A percentile compares a stretch with the other conserved stretches of the same genome.
phyloP scores from a whole-genome alignment of 2,113 vertebrate genomes.

The Micromys minutus region DNA sequence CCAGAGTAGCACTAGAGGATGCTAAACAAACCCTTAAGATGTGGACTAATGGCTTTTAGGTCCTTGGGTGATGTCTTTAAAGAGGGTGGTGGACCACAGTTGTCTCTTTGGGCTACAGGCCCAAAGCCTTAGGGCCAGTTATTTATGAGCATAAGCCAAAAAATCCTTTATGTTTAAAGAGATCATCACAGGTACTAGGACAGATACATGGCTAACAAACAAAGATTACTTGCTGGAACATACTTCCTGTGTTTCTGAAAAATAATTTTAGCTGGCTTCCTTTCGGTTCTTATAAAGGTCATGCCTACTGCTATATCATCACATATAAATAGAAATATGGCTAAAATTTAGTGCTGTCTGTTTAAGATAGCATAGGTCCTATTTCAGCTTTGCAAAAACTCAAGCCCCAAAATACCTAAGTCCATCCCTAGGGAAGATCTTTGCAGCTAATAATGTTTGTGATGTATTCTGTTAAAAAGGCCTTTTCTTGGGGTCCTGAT shows the following conservation, averaged over 20 bases:
- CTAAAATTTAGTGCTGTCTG: neutral
- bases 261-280: neutral
- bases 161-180: neutral
- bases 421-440: neutral
- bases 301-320: neutral
- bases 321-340: neutral
- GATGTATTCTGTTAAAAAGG: neutral
- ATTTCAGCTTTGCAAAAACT: slow-evolving; percentile 2
- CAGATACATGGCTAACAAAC: neutral
- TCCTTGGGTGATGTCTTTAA: neutral
- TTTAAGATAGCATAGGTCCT: neutral
- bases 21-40: no score
- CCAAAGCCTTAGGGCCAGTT: neutral
- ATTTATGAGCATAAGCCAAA: neutral
- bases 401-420: neutral
- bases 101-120: neutral
- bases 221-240: accelerated
- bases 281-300: neutral
- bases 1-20: neutral
- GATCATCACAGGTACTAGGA: neutral
- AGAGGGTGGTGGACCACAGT: no score
- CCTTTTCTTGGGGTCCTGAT: neutral
- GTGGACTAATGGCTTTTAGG: neutral
- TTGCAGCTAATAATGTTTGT: neutral
- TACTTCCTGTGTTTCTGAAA: neutral